phyloP scores from a whole-genome alignment of 2,888 invertebrate species.

The Diaperis boleti region DNA sequence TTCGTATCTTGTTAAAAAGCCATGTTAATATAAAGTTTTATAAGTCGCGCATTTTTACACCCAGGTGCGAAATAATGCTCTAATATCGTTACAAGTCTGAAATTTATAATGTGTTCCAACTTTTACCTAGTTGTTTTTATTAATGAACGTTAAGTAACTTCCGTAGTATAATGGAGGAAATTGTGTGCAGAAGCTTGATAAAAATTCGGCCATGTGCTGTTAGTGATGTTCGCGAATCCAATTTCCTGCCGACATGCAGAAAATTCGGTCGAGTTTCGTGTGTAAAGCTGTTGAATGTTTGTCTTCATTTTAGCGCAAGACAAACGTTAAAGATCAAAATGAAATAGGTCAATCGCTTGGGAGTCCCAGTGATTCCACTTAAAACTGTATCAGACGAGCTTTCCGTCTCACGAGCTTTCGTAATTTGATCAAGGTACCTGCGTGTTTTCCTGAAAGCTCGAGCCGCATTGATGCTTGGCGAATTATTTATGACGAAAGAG shows the following conservation, averaged over 20 bases:
- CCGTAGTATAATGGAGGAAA: constrained; percentile 36
- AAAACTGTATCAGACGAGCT: constrained; percentile 43
- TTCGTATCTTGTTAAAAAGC: constrained; percentile 13
- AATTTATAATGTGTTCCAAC: constrained; percentile 39
- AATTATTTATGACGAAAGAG: constrained; percentile 63
- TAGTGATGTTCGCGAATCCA: constrained; percentile 18
- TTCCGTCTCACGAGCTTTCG: constrained; percentile 56
- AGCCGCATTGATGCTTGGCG: constrained; percentile 60
- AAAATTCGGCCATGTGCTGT: constrained; percentile 39
- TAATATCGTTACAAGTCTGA: constrained; percentile 34
- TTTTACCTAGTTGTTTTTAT: constrained; percentile 39
- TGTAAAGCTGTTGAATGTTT: constrained; percentile 26
- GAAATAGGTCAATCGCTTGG: constrained; percentile 41
- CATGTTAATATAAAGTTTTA: constrained; percentile 34
- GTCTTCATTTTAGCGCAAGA: constrained; percentile 17
- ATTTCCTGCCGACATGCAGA: constrained; percentile 31
- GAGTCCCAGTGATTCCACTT: constrained; percentile 43
- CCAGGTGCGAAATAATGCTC: constrained; percentile 41
- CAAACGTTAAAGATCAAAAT: constrained; percentile 37
- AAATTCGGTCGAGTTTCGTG: constrained; percentile 17
- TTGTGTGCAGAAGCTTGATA: constrained; percentile 36
- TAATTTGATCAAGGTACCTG: constrained; percentile 62
- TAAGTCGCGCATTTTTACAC: constrained; percentile 36
- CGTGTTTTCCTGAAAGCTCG: constrained; percentile 59
- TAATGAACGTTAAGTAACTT: constrained; percentile 44